Base-by-base conservation (phyloP, 1,140 invertebrate species). In the Bradynema listronoti region DNA sequence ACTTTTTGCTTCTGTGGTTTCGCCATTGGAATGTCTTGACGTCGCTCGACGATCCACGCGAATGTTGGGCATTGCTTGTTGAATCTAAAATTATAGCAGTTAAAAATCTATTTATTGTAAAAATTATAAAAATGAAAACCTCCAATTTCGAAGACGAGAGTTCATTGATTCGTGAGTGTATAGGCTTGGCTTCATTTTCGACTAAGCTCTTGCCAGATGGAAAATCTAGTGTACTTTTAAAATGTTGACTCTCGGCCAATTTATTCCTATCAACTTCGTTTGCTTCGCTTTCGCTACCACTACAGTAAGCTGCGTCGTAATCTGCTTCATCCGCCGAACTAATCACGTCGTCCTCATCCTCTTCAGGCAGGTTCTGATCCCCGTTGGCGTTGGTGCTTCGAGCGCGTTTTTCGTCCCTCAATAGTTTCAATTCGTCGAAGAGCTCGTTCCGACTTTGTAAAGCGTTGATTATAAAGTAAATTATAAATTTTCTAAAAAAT, bases 401-500 rank as follows among this genome's bases (percentile, higher is more conserved):
- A 47, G 45, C 47, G 24, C 30, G 33, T 27, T 36, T 29, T 32
- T 61, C 57, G 25, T n/a, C 24, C 19, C 55, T 41, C n/a, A 46
- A 30, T 7, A 9, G 58, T 64, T 39, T 64, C 61, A 36, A 65
- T 53, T 34, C 54, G 11, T 42, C 56, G 47, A 7, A 65, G 30
- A 32, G 32, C 46, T 11, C 59, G 19, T 52, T 65, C 63, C 14
- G 63, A 39, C 14, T 65, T 58, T 3, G 63, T 64, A 6, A 46
- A 30, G 7, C 46, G 39, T 25, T n/a, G 27, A 4, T 45, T 69
- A 32, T 64, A 64, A 24, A 64, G 2, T 43, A 25, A n/a, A 32
- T 66, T 43, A 32, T 63, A 66, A 42, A 64, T 68, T 64, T 64
- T 29, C 49, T 65, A 59, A 59, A 60, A n/a, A 22, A 30, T 49